Base-by-base conservation (phyloP, 2,797 vertebrate species). In the Anolis apletophallus region DNA sequence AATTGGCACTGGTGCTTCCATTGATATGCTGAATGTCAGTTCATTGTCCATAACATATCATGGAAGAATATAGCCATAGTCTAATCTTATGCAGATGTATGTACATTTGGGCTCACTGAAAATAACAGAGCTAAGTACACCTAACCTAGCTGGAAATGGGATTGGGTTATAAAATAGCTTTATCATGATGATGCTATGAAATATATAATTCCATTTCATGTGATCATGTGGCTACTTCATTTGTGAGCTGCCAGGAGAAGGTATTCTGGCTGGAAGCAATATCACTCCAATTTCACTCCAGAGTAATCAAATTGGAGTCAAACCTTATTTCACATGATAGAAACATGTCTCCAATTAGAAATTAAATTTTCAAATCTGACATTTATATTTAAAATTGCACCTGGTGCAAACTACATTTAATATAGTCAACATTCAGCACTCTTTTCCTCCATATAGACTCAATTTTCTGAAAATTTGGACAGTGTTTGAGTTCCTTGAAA, bases 261-360 rank as follows among this genome's bases (percentile, higher is more conserved):
- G 83, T 81, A 83, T 29, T 80, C 74, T 91, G 80, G 71, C 67
- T 80, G 86, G 76, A 79, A 87, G 83, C 34, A 55, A 29, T 73
- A 86, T 75, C 81, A 84, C 34, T 74, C 34, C 90, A 12, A 1
- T 69, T 50, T 88, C 90, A 90, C 79, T 88, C 86, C 72, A 86
- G 54, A 34, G 68, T 79, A 75, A 87, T 26, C 46, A 21, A 87
- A 85, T 68, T 84, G 67, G 26, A 88, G 40, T 85, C 86, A 85
- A 80, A 85, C 3, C 0, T 81, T n/a, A 78, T 85, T 90, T 88
- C 80, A 26, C 16, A 40, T 77, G 12, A 81, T 50, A 32, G 36
- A 57, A 26, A 87, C 55, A 72, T 89, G 64, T 71, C 86, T 36
- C n/a, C 87, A 77, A 87, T 76, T 79, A 52, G 75, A 75, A 54